Percentiles rank a stretch among this genome's conserved stretches.
Evolutionary conservation across 1,140 invertebrate species (phyloP).

Genomic region (Nylanderia fulva): DNA sequence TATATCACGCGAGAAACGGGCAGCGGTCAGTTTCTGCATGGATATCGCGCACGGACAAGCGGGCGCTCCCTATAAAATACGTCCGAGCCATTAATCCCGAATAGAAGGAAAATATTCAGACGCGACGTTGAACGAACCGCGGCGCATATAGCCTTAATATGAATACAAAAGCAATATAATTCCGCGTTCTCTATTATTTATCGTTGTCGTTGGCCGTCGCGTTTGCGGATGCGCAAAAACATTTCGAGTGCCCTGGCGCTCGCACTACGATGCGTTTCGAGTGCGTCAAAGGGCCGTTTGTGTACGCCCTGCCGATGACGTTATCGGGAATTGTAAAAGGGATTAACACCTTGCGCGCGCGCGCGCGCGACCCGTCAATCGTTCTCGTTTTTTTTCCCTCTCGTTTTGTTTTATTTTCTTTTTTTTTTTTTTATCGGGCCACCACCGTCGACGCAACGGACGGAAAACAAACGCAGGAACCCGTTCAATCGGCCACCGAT

Average conservation of each 20-base stretch:
- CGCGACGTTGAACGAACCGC: slow-evolving; percentile 81
- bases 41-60: slow-evolving; percentile 73
- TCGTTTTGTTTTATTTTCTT: slow-evolving; percentile 66
- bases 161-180: slow-evolving; percentile 84
- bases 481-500: slow-evolving; percentile 63
- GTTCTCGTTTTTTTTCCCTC: slow-evolving; percentile 65
- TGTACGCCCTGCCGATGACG: slow-evolving; percentile 60
- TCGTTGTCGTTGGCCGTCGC: slow-evolving; percentile 64
- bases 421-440: slow-evolving; percentile 65
- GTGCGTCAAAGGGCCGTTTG: slow-evolving; percentile 75
- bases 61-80: slow-evolving; percentile 84
- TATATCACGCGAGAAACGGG: slow-evolving; percentile 81
- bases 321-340: slow-evolving; percentile 72
- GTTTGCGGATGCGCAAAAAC: slow-evolving; percentile 63
- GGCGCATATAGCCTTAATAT: slow-evolving; percentile 81
- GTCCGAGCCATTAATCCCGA: slow-evolving; percentile 86
- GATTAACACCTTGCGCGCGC: slow-evolving; percentile 76
- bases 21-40: slow-evolving; percentile 83
- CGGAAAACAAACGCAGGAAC: slow-evolving; percentile 64
- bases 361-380: slow-evolving; percentile 53
- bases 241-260: slow-evolving; percentile 44
- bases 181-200: slow-evolving; percentile 85
- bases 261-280: slow-evolving; percentile 62
- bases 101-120: slow-evolving; percentile 85
- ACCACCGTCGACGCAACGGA: slow-evolving; percentile 19